These are phyloP conservation scores for Phrynocephalus versicolor DNA, from an alignment of 2,113 vertebrate species.

Conservation along the genomic window DNA sequence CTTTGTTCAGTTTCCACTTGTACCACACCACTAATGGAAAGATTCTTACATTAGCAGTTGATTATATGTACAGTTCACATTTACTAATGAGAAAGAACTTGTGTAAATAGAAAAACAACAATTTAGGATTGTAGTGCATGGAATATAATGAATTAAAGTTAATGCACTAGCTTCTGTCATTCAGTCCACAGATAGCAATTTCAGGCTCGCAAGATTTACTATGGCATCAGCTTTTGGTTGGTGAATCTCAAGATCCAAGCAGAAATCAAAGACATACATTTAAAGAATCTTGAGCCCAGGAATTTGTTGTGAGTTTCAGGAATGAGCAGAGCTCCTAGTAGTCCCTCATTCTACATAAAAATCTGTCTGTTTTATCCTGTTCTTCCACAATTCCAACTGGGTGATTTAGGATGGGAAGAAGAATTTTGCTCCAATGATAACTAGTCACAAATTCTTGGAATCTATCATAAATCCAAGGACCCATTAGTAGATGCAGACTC, in stretches of 20 bases:
- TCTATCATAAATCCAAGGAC: not conserved
- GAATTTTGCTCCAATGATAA: not conserved
- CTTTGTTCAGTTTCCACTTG: not conserved
- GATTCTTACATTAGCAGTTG: not conserved
- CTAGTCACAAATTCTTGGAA: not conserved
- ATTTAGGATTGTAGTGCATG: not conserved
- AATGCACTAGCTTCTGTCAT: not conserved
- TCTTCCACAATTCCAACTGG: not conserved
- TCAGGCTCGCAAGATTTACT: not conserved
- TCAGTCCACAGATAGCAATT: not conserved
- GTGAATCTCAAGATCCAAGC: not conserved
- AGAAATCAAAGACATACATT: not conserved
- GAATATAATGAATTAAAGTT: not conserved
- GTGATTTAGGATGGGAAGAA: not conserved
- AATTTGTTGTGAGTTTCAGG: not conserved
- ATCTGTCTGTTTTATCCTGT: not conserved
- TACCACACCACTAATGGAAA: not conserved
- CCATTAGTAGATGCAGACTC: not conserved
- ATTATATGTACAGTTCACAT: not conserved
- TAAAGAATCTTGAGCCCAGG: not conserved
- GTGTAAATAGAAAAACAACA: not conserved
- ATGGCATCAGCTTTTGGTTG: too few relatives aligned
- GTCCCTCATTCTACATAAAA: not conserved
- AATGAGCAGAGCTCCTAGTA: not conserved
- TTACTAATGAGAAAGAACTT: not conserved